Base-by-base conservation (phyloP, 2,797 vertebrate species). In the Acanthopagrus latus region DNA sequence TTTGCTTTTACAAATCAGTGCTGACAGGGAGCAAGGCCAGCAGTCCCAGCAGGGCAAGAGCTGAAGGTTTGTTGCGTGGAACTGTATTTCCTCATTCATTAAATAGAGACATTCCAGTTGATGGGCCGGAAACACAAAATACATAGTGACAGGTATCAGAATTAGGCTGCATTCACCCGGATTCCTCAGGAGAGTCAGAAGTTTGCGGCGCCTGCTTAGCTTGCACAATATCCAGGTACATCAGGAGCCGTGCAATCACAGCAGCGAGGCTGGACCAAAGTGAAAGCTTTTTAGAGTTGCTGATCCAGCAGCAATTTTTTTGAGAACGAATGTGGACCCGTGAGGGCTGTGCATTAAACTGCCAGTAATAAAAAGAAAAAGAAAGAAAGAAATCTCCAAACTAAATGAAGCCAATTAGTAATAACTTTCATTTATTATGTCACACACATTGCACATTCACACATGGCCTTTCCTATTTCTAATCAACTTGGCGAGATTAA, bases 101-200 rank as follows among this genome's bases (percentile, higher is more conserved):
- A 74, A 71, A 74, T 25, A 10, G 64, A 87, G 68, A 73, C 43
- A 41, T 79, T 62, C 59, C 21, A 44, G 60, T 56, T 58, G 71
- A 85, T 66, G 52, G 71, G 65, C 13, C 48, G 51, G 74, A 74
- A 71, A 81, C 52, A 64, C 25, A 64, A 84, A 85, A 88, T 69
- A 59, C 69, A 89, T 84, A 88, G 86, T 89, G 88, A 85, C 86
- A 86, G 76, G 73, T 67, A 78, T 85, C 82, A 81, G 81, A 85
- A 80, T 84, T 73, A 78, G 76, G 52, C 20, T 73, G 82, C 82
- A 59, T 80, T 84, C 63, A 21, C 27, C 33, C 11, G 12, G 29
- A 79, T 69, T 87, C 68, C 78, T 81, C 78, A 6, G 72, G 71
- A 84, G 82, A 82, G 52, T 71, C 73, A 62, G 18, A 64, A 69